Evolutionary conservation across 2,113 vertebrate genomes (phyloP).

Genomic region (Sinocyclocheilus maitianheensis): DNA sequence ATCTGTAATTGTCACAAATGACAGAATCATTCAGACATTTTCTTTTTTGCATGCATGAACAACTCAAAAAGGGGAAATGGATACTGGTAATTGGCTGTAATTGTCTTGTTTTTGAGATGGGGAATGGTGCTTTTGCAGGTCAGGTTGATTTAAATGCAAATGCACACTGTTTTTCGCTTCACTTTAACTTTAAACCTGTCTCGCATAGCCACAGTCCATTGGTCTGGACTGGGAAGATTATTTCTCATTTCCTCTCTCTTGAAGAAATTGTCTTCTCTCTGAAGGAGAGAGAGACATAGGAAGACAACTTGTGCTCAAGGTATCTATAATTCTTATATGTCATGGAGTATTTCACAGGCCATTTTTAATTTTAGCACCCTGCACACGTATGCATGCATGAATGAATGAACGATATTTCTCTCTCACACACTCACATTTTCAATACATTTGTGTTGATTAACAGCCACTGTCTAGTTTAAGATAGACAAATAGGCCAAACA

Average conservation of each 20-base stretch:
- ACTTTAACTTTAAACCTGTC: slow-evolving; percentile 30
- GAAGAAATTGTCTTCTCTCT: neutral
- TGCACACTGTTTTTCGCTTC: slow-evolving; percentile 40
- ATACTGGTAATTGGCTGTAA: slow-evolving; percentile 69
- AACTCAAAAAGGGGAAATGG: slow-evolving; percentile 57
- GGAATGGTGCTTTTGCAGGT: slow-evolving; percentile 57
- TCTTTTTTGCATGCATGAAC: slow-evolving; percentile 55
- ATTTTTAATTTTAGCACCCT: slow-evolving; percentile 32
- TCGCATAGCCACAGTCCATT: slow-evolving; percentile 2
- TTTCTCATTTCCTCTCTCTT: neutral
- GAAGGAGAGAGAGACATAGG: neutral
- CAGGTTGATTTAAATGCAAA: slow-evolving; percentile 75
- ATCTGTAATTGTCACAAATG: slow-evolving; percentile 64
- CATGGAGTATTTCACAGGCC: slow-evolving; percentile 7
- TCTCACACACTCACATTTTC: neutral
- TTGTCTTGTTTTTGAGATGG: slow-evolving; percentile 61
- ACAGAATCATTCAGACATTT: slow-evolving; percentile 55
- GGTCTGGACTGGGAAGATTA: slow-evolving; percentile 24
- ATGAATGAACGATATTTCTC: neutral
- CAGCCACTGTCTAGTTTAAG: neutral
- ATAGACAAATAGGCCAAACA: neutral
- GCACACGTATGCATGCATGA: neutral
- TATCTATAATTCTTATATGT: slow-evolving; percentile 12
- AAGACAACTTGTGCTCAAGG: slow-evolving; percentile 9
- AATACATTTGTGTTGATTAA: neutral